Conservation (phyloP, 2,113 vertebrate genomes). For the Tragelaphus imberbis region DNA sequence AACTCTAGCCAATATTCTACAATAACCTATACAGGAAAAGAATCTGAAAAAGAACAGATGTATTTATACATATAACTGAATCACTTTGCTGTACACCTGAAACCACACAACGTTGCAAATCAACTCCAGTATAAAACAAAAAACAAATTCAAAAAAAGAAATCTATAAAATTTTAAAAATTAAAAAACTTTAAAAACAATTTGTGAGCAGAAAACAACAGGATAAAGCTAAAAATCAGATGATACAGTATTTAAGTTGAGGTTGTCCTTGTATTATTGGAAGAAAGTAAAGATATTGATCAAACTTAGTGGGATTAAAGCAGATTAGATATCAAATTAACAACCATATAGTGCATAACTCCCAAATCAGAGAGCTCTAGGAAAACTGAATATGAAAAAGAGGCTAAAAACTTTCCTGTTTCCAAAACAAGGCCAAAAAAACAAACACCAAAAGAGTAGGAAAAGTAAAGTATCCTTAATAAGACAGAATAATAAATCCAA, state of each 20-base stretch:
- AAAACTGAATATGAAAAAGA: background rate
- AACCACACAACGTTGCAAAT: background rate
- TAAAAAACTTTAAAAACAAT: background rate
- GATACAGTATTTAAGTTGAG: background rate
- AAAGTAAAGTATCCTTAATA: background rate
- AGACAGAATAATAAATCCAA: background rate
- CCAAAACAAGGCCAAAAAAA: background rate
- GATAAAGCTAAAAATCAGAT: background rate
- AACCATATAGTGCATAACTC: background rate
- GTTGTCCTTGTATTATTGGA: background rate
- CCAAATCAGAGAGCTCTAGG: background rate
- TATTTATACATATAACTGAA: background rate
- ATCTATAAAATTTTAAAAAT: background rate
- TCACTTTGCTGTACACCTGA: background rate
- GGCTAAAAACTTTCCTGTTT: background rate
- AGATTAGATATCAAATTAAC: background rate
- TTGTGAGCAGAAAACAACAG: background rate
- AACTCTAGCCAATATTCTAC: background rate
- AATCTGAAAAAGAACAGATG: background rate
- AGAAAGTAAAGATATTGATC: background rate
- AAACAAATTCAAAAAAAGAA: background rate
- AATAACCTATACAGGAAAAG: background rate
- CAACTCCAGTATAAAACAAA: background rate
- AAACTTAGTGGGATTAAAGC: background rate
- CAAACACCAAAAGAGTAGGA: background rate